Evolutionary conservation across 2,888 invertebrate species (phyloP).

Genomic region (Atrina japonica): DNA sequence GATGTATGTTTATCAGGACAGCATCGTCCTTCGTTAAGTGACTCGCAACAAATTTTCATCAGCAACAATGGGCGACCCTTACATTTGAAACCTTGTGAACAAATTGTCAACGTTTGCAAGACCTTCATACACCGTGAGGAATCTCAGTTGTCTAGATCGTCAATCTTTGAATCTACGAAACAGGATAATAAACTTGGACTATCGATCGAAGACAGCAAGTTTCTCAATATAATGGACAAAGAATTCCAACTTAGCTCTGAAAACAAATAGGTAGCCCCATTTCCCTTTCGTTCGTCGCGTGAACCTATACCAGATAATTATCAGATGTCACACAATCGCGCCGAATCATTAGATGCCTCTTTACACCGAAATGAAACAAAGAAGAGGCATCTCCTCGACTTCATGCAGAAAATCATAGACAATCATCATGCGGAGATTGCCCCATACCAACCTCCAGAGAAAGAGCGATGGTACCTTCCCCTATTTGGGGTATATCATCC

Average conservation of each 20-base stretch:
- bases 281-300: slow-evolving; percentile 36
- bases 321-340: slow-evolving; percentile 3
- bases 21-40: slow-evolving; percentile 4
- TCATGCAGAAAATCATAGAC: slow-evolving; percentile 48
- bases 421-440: slow-evolving; percentile 46
- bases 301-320: slow-evolving; percentile 32
- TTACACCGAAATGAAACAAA: slow-evolving; percentile 12
- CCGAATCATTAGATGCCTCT: slow-evolving; percentile 14
- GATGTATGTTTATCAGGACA: slow-evolving; percentile 26
- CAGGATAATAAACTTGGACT: slow-evolving; percentile 35
- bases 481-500: slow-evolving; percentile 45
- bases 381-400: slow-evolving; percentile 36
- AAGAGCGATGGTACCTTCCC: slow-evolving; percentile 51
- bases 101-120: slow-evolving; percentile 5
- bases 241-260: slow-evolving; percentile 22
- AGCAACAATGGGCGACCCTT: slow-evolving; percentile 22
- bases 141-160: not conserved
- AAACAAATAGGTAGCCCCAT: slow-evolving; percentile 38
- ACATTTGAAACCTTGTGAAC: slow-evolving; percentile 24
- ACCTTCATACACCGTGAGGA: not conserved
- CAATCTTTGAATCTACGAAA: slow-evolving; percentile 26
- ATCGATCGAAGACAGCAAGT: slow-evolving; percentile 43
- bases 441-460: slow-evolving; percentile 25
- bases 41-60: slow-evolving; percentile 8
- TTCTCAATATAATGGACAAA: slow-evolving; percentile 38